phyloP scores from a whole-genome alignment of 2,888 invertebrate species.

The Autographa pulchrina region DNA sequence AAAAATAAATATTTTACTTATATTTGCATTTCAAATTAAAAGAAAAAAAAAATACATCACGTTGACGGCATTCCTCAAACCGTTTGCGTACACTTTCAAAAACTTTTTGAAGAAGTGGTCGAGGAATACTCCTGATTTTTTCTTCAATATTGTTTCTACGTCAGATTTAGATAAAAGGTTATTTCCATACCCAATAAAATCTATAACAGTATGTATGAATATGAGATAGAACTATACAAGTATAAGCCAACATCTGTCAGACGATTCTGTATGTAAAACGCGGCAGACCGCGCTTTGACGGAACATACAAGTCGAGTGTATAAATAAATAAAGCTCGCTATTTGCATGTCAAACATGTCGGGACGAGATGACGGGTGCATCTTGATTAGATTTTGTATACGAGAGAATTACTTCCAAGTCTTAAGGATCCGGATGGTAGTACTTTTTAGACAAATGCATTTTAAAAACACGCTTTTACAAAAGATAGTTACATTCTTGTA shows the following conservation, averaged over 20 bases:
- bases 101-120: too few relatives aligned
- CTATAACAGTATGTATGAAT: not conserved
- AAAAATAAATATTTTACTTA: too few relatives aligned
- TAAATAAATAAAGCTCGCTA: slow-evolving; percentile 24
- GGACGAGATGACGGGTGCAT: slow-evolving; percentile 2
- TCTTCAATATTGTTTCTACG: too few relatives aligned
- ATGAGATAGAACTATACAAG: not conserved
- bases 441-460: not conserved
- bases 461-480: not conserved
- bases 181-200: not conserved
- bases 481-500: too few relatives aligned
- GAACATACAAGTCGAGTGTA: slow-evolving; percentile 46
- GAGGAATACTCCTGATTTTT: too few relatives aligned
- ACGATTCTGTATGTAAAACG: slow-evolving; percentile 44
- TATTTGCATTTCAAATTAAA: too few relatives aligned
- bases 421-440: not conserved
- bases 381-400: not conserved
- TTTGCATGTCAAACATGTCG: slow-evolving; percentile 36
- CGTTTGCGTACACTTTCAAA: too few relatives aligned
- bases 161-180: too few relatives aligned
- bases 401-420: not conserved
- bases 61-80: too few relatives aligned
- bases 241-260: slow-evolving; percentile 27
- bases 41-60: too few relatives aligned
- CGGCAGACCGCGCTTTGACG: slow-evolving; percentile 40